These are phyloP conservation scores for Hippopotamyrus pictus DNA, from an alignment of 2,797 vertebrate genomes.

Conservation along the genomic window DNA sequence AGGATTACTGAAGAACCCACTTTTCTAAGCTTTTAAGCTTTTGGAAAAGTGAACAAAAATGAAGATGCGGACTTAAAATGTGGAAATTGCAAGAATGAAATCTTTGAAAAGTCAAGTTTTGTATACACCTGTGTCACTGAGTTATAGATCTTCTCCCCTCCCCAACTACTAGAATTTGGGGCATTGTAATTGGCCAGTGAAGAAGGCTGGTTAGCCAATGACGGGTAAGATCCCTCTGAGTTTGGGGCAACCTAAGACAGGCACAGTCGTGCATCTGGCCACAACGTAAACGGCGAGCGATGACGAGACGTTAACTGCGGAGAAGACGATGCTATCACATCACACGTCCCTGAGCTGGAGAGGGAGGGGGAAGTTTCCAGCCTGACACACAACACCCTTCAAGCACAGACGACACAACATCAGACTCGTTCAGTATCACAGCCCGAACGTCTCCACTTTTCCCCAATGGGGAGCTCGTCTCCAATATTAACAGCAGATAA, in stretches of 20 bases:
- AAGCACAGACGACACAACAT: slow-evolving; percentile 14
- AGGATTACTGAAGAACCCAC: slow-evolving; percentile 6
- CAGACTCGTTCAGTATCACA: not conserved
- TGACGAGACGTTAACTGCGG: not conserved
- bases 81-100: not conserved
- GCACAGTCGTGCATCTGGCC: slow-evolving; percentile 85
- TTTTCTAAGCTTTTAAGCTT: slow-evolving; percentile 3
- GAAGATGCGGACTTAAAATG: not conserved
- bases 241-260: slow-evolving; percentile 93
- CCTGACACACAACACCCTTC: slow-evolving; percentile 16
- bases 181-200: slow-evolving; percentile 61
- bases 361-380: slow-evolving; percentile 38
- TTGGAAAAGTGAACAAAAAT: not conserved
- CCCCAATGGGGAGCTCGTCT: not conserved
- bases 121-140: slow-evolving; percentile 19
- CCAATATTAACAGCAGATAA: not conserved
- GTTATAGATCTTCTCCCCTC: slow-evolving; percentile 38
- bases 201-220: slow-evolving; percentile 91
- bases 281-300: slow-evolving; percentile 40
- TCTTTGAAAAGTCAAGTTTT: not conserved
- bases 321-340: slow-evolving; percentile 35
- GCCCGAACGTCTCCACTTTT: not conserved
- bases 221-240: slow-evolving; percentile 94
- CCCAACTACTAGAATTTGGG: slow-evolving; percentile 45
- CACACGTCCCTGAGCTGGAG: slow-evolving; percentile 47